Percentiles rank a stretch among this genome's conserved stretches.
phyloP scores from a whole-genome alignment of 2,113 vertebrate genomes.

The Morone saxatilis region DNA sequence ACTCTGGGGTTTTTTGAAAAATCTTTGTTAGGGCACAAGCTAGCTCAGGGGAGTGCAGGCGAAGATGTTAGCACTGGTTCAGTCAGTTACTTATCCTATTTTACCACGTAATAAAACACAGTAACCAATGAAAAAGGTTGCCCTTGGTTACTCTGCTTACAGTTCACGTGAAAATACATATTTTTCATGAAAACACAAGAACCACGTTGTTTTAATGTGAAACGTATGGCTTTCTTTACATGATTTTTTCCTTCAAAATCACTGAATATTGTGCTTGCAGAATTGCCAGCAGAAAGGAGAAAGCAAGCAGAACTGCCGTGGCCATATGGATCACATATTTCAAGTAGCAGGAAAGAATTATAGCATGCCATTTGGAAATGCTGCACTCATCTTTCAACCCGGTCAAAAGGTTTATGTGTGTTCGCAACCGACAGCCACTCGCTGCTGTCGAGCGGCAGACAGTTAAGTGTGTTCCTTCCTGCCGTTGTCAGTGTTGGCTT shows the following conservation, averaged over 20 bases:
- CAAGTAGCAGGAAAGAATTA: constrained; percentile 8
- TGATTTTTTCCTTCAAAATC: neutral
- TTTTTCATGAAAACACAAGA: constrained; percentile 15
- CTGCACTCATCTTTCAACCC: neutral
- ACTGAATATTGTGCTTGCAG: neutral
- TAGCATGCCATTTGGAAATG: neutral
- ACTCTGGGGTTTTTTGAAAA: constrained; percentile 52
- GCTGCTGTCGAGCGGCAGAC: constrained; percentile 21
- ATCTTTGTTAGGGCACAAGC: constrained; percentile 66
- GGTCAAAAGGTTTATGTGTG: constrained; percentile 40
- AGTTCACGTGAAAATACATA: constrained; percentile 1
- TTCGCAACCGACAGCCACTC: constrained; percentile 27
- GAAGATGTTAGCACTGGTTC: constrained; percentile 55
- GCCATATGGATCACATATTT: constrained; percentile 12
- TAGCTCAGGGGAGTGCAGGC: constrained; percentile 58
- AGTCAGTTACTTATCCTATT: constrained; percentile 48
- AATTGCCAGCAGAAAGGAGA: neutral
- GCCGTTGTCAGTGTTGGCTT: constrained; percentile 41
- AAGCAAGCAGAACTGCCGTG: constrained; percentile 8
- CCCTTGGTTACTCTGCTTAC: constrained; percentile 27
- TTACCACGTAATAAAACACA: constrained; percentile 35
- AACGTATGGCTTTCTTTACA: neutral
- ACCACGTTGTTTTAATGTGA: neutral
- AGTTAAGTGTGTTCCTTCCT: constrained; percentile 32
- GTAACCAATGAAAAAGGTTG: constrained; percentile 31